phyloP scores from a whole-genome alignment of 1,140 invertebrate genomes.

The Drosophila tsacasi region DNA sequence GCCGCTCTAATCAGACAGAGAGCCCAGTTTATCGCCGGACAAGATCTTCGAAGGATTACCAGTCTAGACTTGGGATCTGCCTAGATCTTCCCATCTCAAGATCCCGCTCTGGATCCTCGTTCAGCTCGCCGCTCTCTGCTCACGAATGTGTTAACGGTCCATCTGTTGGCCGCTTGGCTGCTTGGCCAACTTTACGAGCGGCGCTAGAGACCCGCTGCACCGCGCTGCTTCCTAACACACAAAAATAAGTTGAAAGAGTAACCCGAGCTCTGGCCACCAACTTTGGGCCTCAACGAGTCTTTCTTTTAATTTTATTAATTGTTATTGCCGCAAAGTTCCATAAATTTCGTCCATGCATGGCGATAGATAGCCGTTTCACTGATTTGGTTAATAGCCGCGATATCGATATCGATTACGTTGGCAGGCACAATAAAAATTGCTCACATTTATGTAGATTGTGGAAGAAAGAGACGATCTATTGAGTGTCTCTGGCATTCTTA shows the following conservation, averaged over 20 bases:
- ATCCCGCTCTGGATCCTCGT: conserved; percentile 17
- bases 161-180: conserved; percentile 37
- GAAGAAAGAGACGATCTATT: conserved; percentile 39
- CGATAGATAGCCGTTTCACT: conserved; percentile 68
- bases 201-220: conserved; percentile 45
- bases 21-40: conserved; percentile 78
- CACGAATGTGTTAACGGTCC: conserved; percentile 61
- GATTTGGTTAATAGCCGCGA: conserved; percentile 80
- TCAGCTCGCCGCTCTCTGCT: conserved; percentile 8
- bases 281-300: conserved; percentile 21
- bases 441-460: conserved; percentile 66
- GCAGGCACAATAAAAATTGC: conserved; percentile 74
- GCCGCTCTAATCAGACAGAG: conserved; percentile 71
- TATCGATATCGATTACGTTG: conserved; percentile 77
- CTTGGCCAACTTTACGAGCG: conserved; percentile 67
- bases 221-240: conserved; percentile 14
- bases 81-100: conserved; percentile 32
- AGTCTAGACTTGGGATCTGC: conserved; percentile 65
- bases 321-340: conserved; percentile 75
- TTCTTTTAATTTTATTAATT: conserved; percentile 79
- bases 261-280: conserved; percentile 67
- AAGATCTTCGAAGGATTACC: conserved; percentile 78
- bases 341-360: conserved; percentile 59
- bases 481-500: conserved; percentile 48
- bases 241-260: conserved; percentile 45